A percentile compares a stretch with the other conserved stretches of the same genome.
Conservation (phyloP, 2,888 invertebrate genomes). For the Lasioglossum pauxillum region DNA sequence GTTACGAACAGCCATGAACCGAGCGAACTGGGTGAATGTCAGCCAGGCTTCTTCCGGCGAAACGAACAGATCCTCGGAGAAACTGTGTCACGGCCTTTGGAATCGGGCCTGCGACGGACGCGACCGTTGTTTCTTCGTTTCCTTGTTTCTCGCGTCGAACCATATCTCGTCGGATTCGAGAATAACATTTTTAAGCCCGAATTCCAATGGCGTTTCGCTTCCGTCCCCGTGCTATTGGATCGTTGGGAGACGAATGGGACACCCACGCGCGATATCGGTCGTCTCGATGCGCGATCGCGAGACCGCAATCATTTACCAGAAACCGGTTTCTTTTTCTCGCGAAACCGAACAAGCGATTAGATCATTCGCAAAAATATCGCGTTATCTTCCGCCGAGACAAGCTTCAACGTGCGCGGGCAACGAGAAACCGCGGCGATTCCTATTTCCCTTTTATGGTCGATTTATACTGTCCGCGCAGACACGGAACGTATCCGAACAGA, state of each 20-base stretch:
- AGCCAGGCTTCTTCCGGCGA: constrained; percentile 31
- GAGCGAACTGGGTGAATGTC: constrained; percentile 70
- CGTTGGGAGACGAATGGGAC: constrained; percentile 14
- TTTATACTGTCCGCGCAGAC: no score
- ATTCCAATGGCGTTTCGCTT: not conserved
- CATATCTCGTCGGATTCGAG: not conserved
- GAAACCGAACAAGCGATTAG: constrained; percentile 63
- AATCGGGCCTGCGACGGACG: constrained; percentile 11
- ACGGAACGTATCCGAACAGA: no score
- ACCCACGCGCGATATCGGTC: constrained; percentile 71
- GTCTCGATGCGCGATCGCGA: constrained; percentile 46
- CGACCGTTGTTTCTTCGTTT: constrained; percentile 24
- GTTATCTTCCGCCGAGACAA: constrained; percentile 38
- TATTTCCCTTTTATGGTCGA: not conserved
- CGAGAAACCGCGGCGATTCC: not conserved
- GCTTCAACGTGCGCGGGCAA: not conserved
- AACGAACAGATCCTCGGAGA: constrained; percentile 41
- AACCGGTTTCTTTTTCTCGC: constrained; percentile 66
- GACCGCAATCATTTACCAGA: constrained; percentile 50
- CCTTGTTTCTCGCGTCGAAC: constrained; percentile 2
- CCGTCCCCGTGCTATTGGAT: not conserved
- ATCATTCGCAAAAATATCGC: constrained; percentile 71
- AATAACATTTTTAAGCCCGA: not conserved
- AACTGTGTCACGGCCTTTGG: constrained; percentile 74
- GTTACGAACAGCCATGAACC: constrained; percentile 46